Evolutionary conservation across 2,888 invertebrate species (phyloP).

Genomic region (Rotaria macrura): DNA sequence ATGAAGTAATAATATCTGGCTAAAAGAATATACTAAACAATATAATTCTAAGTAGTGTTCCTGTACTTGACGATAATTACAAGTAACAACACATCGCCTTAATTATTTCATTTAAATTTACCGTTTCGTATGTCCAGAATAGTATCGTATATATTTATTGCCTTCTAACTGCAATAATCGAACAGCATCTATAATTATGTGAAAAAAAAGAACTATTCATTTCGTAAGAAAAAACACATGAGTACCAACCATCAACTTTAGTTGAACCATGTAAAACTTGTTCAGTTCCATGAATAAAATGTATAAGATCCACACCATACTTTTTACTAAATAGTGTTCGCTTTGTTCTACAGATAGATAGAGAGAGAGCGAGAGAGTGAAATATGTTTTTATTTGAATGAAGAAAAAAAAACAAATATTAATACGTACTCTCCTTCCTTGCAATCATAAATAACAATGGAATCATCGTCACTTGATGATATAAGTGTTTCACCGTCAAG

Average conservation of each 20-base stretch:
- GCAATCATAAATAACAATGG: slow-evolving; percentile 97
- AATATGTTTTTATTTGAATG: neutral
- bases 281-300: slow-evolving; percentile 94
- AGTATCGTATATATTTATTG: slow-evolving; percentile 96
- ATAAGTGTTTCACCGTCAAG: slow-evolving; percentile 87
- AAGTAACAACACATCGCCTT: no score
- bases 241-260: slow-evolving; percentile 69
- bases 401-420: neutral
- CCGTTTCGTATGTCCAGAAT: slow-evolving; percentile 69
- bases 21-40: no score
- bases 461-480: slow-evolving; percentile 96
- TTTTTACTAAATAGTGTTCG: slow-evolving; percentile 97
- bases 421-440: slow-evolving; percentile 71
- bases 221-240: no score
- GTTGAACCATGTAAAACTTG: slow-evolving; percentile 97
- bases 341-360: slow-evolving; percentile 60
- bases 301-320: slow-evolving; percentile 95
- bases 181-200: slow-evolving; percentile 74
- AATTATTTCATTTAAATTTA: slow-evolving; percentile 42
- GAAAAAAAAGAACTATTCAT: no score
- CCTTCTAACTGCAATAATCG: slow-evolving; percentile 92
- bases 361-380: no score
- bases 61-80: no score
- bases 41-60: no score
- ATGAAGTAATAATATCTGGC: no score